Base-by-base conservation (phyloP, 2,113 vertebrate species). In the Symphodus melops region DNA sequence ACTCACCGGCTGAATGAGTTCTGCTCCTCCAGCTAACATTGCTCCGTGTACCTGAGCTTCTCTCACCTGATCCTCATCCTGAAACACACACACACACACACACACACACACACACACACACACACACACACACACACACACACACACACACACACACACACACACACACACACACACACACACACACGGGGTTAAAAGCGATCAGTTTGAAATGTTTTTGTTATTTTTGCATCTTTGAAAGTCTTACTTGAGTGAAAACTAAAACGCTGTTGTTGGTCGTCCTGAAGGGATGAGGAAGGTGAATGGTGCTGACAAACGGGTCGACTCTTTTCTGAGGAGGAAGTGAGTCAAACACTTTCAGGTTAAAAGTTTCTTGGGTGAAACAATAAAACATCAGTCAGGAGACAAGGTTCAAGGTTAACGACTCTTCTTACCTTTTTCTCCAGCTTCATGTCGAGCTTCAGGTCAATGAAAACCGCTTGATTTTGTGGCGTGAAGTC, bases 181-280 rank as follows among this genome's bases (percentile, higher is more conserved):
- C 41, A 42, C 9, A 42, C 41, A 42, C 9, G 13, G 1, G 5
- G 12, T 42, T 9, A 11, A 42, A 42, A 42, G 12, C 6, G 41
- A 42, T 42, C 41, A 3, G 1, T 3, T 11, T 1, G 41, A 5
- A 25, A 42, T 42, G 9, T 13, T 42, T 3, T 11, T 11, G 41
- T 42, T 42, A 13, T 42, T 42, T 42, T 42, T 33, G 28, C 6
- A 2, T 33, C 28, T 33, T 33, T 33, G 25, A 25, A 25, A 25
- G 25, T 20, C 21, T 75, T 75, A 99, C 97, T 95, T 94, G 96
- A 10, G 98, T 97, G 80, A 98, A 97, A 65, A 98, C 94, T 53
- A 96, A 61, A 73, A 99, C 94, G 83, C 90, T 96, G 83, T 96
- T 97, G 1, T 37, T n/a, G 33, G 94, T 89, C 0, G 89, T 92